These are phyloP conservation scores for Hypomecis punctinalis DNA, from an alignment of 2,888 invertebrate species.

Conservation along the genomic window DNA sequence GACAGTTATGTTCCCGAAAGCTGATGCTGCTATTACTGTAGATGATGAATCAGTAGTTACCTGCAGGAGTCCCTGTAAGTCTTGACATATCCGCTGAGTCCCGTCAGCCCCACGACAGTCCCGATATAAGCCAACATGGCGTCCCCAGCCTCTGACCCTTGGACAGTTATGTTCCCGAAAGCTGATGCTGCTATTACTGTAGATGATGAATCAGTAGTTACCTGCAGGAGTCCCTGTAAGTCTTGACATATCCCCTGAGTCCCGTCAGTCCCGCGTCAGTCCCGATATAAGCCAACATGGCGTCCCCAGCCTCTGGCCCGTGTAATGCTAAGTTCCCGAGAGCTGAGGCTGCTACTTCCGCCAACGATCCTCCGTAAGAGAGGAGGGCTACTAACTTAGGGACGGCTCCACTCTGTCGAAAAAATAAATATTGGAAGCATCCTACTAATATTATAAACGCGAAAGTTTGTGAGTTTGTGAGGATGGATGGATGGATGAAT, in stretches of 20 bases:
- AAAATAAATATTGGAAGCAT: background rate
- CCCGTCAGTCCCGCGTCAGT: background rate
- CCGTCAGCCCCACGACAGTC: too few species aligned
- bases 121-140: too few species aligned
- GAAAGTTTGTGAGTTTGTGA: background rate
- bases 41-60: too few species aligned
- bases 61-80: too few species aligned
- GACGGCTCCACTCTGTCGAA: background rate
- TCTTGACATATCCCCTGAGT: background rate
- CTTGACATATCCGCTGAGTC: too few species aligned
- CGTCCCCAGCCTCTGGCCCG: background rate
- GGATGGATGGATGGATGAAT: background rate
- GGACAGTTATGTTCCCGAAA: too few species aligned
- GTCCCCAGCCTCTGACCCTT: too few species aligned
- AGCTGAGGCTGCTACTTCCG: background rate
- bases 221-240: background rate
- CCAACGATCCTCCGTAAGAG: background rate
- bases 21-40: too few species aligned
- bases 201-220: too few species aligned
- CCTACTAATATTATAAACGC: background rate
- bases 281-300: background rate
- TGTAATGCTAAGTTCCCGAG: background rate
- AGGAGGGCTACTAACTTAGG: background rate
- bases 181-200: too few species aligned
- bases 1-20: too few species aligned